A percentile compares a stretch with the other conserved stretches of the same genome.
phyloP scores from a whole-genome alignment of 2,888 invertebrate species.

The Nasonia oneida region DNA sequence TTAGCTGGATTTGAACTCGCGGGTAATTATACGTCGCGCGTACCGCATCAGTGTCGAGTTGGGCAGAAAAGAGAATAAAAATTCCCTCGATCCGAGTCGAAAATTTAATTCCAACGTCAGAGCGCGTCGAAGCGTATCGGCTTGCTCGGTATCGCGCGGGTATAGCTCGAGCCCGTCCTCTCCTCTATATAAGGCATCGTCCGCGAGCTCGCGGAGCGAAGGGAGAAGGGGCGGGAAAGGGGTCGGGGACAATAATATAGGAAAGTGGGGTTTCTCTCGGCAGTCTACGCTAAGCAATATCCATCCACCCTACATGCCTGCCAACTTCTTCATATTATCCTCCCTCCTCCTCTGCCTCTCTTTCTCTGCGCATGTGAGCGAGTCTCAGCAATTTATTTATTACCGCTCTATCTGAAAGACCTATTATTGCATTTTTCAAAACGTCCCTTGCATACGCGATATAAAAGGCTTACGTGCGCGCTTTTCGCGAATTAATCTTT shows the following conservation, averaged over 20 bases:
- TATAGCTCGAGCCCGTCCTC: not conserved
- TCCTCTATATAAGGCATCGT: not conserved
- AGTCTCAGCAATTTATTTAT: constrained; percentile 79
- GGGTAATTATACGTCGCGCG: too few species aligned
- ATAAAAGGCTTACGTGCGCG: constrained; percentile 60
- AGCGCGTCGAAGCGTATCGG: not conserved
- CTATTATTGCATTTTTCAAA: constrained; percentile 78
- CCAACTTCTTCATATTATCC: constrained; percentile 77
- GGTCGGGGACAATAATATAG: constrained; percentile 77
- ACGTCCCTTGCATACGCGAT: constrained; percentile 58
- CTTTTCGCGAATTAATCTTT: constrained; percentile 58
- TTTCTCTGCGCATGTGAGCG: constrained; percentile 63
- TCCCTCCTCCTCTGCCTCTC: not conserved
- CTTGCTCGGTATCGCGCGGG: not conserved
- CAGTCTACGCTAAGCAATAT: constrained; percentile 76
- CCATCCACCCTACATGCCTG: constrained; percentile 77
- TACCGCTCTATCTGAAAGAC: constrained; percentile 73
- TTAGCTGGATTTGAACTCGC: too few species aligned
- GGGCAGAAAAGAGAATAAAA: not conserved
- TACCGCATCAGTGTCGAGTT: too few species aligned
- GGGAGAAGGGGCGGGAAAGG: constrained; percentile 64
- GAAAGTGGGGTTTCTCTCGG: constrained; percentile 73
- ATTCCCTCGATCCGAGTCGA: not conserved
- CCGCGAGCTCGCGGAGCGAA: not conserved
- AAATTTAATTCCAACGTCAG: constrained; percentile 56